phyloP scores from a whole-genome alignment of 2,888 invertebrate species.

The Peribatodes rhomboidaria region DNA sequence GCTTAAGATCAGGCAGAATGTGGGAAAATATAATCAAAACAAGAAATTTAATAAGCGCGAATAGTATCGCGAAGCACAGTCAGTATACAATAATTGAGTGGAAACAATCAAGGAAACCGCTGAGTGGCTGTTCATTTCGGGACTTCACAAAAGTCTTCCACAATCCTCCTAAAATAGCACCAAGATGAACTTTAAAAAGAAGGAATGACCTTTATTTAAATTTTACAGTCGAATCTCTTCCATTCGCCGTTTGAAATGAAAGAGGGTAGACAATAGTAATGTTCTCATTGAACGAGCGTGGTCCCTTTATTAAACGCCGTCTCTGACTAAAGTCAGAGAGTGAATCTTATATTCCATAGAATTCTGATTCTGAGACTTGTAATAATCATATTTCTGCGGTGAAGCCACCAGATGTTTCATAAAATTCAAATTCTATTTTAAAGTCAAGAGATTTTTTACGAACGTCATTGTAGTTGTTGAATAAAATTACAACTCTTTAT shows the following conservation, averaged over 20 bases:
- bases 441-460: neutral
- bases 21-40: neutral
- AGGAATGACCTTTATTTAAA: conserved; percentile 66
- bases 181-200: conserved; percentile 57
- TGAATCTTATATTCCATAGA: conserved; percentile 36
- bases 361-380: conserved; percentile 2
- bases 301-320: conserved; percentile 57
- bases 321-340: conserved; percentile 44
- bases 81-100: conserved; percentile 23
- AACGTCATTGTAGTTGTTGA: neutral
- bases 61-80: neutral
- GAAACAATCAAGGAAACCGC: conserved; percentile 31
- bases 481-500: neutral
- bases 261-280: conserved; percentile 60
- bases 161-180: conserved; percentile 31
- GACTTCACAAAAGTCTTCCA: conserved; percentile 28
- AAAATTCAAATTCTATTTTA: neutral
- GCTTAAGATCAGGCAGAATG: no score
- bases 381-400: conserved; percentile 6
- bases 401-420: neutral
- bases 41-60: neutral
- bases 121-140: conserved; percentile 39
- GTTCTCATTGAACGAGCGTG: conserved; percentile 54
- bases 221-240: conserved; percentile 62
- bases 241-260: conserved; percentile 60